Conservation (phyloP, 2,797 vertebrate genomes). For the Tamandua tetradactyla region DNA sequence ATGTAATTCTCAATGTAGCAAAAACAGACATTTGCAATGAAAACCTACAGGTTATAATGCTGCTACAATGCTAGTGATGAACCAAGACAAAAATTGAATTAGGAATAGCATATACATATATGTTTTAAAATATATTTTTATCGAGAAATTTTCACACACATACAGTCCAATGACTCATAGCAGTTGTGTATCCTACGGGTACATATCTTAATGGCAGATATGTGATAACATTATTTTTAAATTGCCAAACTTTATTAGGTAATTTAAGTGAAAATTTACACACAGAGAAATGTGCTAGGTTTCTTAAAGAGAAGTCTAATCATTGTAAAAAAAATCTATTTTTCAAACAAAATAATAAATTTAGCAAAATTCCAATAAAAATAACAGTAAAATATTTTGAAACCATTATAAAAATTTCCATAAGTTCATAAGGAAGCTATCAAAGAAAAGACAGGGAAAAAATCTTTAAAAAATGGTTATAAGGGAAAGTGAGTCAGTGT, state of each 20-base stretch:
- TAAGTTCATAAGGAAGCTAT: slow-evolving; percentile 2
- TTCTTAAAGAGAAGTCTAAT: slow-evolving; percentile 3
- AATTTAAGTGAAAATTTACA: slow-evolving; percentile 26
- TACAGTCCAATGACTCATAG: too few relatives aligned
- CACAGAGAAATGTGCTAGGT: background rate
- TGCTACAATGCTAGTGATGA: background rate
- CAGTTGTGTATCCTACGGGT: too few relatives aligned
- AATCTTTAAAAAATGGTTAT: slow-evolving; percentile 15
- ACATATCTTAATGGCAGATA: background rate
- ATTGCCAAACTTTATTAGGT: slow-evolving; percentile 15
- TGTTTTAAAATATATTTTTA: too few relatives aligned
- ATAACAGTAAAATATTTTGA: background rate
- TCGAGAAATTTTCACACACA: too few relatives aligned
- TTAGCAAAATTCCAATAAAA: background rate
- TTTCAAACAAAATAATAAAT: slow-evolving; percentile 40
- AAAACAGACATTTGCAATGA: background rate
- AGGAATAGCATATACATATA: too few relatives aligned
- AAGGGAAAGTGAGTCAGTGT: background rate
- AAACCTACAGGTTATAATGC: background rate
- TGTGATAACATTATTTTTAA: background rate
- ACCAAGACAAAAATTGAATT: background rate
- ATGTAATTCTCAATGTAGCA: background rate
- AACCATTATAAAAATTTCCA: background rate
- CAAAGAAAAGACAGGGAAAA: background rate
- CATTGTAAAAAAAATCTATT: background rate